These are phyloP conservation scores for Aleiodes sp. DNA, from an alignment of 1,140 invertebrate genomes.

Conservation along the genomic window DNA sequence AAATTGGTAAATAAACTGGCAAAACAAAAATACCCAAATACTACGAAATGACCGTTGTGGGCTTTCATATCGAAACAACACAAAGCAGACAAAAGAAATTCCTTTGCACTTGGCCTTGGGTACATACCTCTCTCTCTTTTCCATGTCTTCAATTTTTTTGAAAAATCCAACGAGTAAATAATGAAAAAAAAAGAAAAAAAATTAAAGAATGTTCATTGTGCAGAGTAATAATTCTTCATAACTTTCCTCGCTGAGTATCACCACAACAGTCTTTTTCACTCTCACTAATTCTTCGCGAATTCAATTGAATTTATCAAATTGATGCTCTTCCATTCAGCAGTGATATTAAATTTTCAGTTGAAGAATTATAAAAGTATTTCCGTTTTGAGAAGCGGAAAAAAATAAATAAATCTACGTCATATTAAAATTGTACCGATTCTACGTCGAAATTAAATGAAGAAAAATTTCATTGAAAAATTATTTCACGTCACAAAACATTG, in stretches of 20 bases:
- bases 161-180: constrained; percentile 1
- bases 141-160: no score
- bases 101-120: background rate
- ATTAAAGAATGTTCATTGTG: background rate
- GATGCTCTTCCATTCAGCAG: no score
- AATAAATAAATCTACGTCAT: no score
- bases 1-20: no score
- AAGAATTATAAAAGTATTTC: no score
- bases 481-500: no score
- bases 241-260: background rate
- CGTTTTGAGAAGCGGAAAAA: no score
- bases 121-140: constrained; percentile 1
- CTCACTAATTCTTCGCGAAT: background rate
- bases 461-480: no score
- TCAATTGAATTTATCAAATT: background rate
- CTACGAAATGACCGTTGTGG: background rate
- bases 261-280: background rate
- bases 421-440: no score
- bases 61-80: background rate
- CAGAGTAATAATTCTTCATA: background rate
- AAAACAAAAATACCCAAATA: background rate
- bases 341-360: no score
- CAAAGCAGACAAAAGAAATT: background rate
- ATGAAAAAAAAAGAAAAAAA: no score
- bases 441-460: no score